phyloP scores from a whole-genome alignment of 2,888 invertebrate species.

The Pemphredon lugubris region DNA sequence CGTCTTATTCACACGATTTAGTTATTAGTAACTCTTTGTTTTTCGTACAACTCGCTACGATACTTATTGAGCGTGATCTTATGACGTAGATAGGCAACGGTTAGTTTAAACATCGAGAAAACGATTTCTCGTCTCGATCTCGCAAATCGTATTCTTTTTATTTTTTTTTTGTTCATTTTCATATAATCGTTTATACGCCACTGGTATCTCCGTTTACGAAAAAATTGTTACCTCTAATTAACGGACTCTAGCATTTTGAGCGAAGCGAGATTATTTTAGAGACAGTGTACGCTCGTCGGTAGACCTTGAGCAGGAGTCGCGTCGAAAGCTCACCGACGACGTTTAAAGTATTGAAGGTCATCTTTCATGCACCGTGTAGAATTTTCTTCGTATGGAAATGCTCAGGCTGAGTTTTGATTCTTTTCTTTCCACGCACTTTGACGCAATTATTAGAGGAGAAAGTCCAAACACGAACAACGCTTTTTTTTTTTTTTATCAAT shows the following conservation, averaged over 20 bases:
- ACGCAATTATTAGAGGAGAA: background rate
- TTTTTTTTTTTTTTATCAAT: too few species aligned
- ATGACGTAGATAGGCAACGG: conserved; percentile 77
- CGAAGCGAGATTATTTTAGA: conserved; percentile 71
- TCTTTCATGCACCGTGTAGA: conserved; percentile 7
- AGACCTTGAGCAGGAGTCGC: conserved; percentile 1
- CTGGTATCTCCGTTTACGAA: conserved; percentile 8
- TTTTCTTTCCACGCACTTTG: conserved; percentile 11
- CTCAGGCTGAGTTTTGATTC: conserved; percentile 34
- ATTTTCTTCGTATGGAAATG: conserved; percentile 5
- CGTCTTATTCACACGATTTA: conserved; percentile 14
- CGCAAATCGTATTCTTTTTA: conserved; percentile 5
- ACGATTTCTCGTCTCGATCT: conserved; percentile 14
- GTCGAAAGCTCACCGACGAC: conserved; percentile 18
- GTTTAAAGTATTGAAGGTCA: conserved; percentile 2
- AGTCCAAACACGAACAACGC: too few species aligned
- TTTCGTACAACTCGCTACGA: conserved; percentile 67
- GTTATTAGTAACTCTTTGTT: conserved; percentile 46
- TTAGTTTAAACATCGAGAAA: conserved; percentile 54
- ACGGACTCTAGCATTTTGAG: conserved; percentile 68
- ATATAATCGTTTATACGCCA: conserved; percentile 18
- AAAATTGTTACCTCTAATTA: conserved; percentile 32
- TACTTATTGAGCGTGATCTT: conserved; percentile 79
- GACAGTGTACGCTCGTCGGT: conserved; percentile 28
- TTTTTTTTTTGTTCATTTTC: conserved; percentile 7